Evolutionary conservation across 2,888 invertebrate species (phyloP).

Genomic region (Caenorhabditis angaria): DNA sequence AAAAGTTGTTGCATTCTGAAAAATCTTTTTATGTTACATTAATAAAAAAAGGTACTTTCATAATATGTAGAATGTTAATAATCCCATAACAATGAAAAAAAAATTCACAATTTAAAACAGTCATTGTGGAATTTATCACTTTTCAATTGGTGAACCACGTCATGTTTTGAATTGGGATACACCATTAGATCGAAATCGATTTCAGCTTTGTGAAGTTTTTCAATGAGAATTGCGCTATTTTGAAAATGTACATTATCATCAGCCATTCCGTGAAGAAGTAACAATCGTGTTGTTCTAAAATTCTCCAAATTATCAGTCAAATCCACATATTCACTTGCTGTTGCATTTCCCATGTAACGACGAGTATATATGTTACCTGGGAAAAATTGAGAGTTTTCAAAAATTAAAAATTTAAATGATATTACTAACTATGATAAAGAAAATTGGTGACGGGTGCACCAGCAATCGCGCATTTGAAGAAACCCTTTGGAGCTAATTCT

Average conservation of each 20-base stretch:
- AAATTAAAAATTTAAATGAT: background rate
- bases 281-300: conserved; percentile 86
- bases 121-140: too few species aligned
- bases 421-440: conserved; percentile 86
- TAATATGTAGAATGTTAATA: too few species aligned
- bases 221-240: conserved; percentile 89
- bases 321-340: conserved; percentile 82
- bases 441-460: conserved; percentile 95
- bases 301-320: conserved; percentile 86
- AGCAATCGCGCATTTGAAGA: conserved; percentile 92
- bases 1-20: too few species aligned
- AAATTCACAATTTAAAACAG: too few species aligned
- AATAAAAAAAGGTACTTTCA: too few species aligned
- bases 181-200: conserved; percentile 90
- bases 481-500: conserved; percentile 74
- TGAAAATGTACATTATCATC: conserved; percentile 93
- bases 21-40: too few species aligned
- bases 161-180: conserved; percentile 50
- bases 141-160: too few species aligned
- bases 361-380: conserved; percentile 97
- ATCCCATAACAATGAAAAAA: too few species aligned
- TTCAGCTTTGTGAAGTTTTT: conserved; percentile 84
- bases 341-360: conserved; percentile 93
- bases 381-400: conserved; percentile 29
- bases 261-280: conserved; percentile 91